Evolutionary conservation across 2,797 vertebrate genomes (phyloP), one percentile per base, ranked within the genome.

Genomic region (Helostoma temminkii): DNA sequence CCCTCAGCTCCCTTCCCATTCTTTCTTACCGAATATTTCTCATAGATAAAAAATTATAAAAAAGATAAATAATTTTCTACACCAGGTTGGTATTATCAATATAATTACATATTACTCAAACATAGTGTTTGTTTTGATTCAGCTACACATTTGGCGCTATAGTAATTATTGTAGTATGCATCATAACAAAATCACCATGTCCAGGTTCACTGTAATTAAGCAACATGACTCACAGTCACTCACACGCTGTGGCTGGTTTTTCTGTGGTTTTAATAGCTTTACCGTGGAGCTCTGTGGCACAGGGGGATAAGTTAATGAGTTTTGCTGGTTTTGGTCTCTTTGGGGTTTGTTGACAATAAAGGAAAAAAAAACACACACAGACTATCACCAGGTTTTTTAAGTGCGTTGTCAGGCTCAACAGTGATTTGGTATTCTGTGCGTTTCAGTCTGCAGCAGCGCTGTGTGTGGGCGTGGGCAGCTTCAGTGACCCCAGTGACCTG

Each of bases 401-500:
- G 41, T 24, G 21, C 16, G 22, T n/a, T 42, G 9, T 5, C 48
- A 62, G 39, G 41, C 49, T 67, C 34, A 24, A 34, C 56, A 26
- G 10, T 69, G 42, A 50, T 45, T 49, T 18, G 16, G 25, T 53
- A 28, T 58, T 19, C 19, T 69, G 57, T 71, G 14, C 92, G 78
- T 86, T 85, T 82, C 88, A 99, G 97, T 97, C 96, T 84, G 97
- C 97, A 78, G 97, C 97, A 9, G 98, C 97, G 4, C 93, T 99
- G 71, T 98, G 97, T 84, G 90, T 99, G 66, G 96, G 96, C 58
- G 96, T 95, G 66, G 98, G 97, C 87, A 97, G 97, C 92, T 99
- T 99, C 93, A 96, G 96, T 67, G 98, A 99, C 89, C 98, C 98
- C 0, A 86, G 92, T 74, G 97, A 99, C 88, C 94, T 99, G 55